Conservation (phyloP, 2,113 vertebrate species). For the Neoarius graeffei region DNA sequence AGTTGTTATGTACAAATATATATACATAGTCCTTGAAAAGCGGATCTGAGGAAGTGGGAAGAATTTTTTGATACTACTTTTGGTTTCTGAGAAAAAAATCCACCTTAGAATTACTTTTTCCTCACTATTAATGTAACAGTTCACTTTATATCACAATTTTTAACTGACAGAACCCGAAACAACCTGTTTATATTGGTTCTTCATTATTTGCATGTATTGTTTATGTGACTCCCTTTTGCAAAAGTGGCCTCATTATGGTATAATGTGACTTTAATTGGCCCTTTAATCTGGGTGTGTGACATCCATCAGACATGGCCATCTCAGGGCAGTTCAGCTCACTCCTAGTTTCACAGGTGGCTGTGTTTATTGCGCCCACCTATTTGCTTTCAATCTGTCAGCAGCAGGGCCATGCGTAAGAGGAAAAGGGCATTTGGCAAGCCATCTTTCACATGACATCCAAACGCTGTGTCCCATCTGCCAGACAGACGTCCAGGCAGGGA, state of each 20-base stretch:
- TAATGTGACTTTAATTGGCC: conserved; percentile 71
- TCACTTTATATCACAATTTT: background rate
- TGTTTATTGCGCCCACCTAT: conserved; percentile 72
- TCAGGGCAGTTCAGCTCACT: conserved; percentile 61
- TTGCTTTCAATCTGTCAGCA: conserved; percentile 77
- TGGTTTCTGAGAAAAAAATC: background rate
- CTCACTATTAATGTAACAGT: background rate
- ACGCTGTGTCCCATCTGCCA: conserved; percentile 74
- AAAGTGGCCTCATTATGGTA: conserved; percentile 56
- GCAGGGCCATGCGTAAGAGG: conserved; percentile 59
- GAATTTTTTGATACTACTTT: background rate
- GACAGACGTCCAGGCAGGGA: conserved; percentile 57
- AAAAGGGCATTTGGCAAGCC: conserved; percentile 58
- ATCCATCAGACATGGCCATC: conserved; percentile 56
- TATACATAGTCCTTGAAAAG: background rate
- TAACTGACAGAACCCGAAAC: background rate
- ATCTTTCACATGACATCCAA: conserved; percentile 71
- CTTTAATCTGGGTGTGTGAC: conserved; percentile 63
- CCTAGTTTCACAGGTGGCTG: conserved; percentile 68
- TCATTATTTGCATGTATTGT: conserved; percentile 3
- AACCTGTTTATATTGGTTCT: background rate
- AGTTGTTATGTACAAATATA: background rate
- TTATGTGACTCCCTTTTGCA: conserved; percentile 48
- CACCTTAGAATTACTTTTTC: background rate
- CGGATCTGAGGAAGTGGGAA: background rate